phyloP scores from a whole-genome alignment of 1,140 invertebrate genomes.

The Coptotermes formosanus region DNA sequence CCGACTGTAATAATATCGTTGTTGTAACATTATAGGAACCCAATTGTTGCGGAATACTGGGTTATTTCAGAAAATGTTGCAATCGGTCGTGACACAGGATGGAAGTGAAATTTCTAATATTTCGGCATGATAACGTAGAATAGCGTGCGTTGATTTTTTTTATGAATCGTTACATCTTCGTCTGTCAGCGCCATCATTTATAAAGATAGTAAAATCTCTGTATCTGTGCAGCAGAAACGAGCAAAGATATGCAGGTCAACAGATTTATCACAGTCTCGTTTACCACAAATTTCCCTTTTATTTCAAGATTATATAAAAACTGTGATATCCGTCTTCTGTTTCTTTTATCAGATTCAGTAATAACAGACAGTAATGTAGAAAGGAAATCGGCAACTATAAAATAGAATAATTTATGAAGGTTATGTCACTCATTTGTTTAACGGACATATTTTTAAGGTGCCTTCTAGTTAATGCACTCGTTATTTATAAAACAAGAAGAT shows the following conservation, averaged over 20 bases:
- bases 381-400: not conserved
- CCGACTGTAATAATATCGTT: no score
- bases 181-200: not conserved
- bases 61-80: not conserved
- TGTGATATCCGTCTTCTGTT: not conserved
- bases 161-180: not conserved
- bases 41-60: not conserved
- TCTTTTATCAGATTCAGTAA: not conserved
- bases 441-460: not conserved
- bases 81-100: not conserved
- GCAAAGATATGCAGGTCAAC: not conserved
- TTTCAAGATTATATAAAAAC: not conserved
- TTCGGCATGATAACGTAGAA: not conserved
- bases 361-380: not conserved
- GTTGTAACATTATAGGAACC: no score
- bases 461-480: not conserved
- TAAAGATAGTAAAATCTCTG: not conserved
- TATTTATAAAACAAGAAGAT: not conserved
- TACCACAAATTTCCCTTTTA: not conserved
- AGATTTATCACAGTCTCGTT: not conserved
- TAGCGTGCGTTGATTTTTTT: not conserved
- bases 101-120: not conserved
- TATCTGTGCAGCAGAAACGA: not conserved
- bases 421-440: not conserved
- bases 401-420: not conserved